Conservation (phyloP, 2,888 invertebrate species). For the Adineta ricciae region DNA sequence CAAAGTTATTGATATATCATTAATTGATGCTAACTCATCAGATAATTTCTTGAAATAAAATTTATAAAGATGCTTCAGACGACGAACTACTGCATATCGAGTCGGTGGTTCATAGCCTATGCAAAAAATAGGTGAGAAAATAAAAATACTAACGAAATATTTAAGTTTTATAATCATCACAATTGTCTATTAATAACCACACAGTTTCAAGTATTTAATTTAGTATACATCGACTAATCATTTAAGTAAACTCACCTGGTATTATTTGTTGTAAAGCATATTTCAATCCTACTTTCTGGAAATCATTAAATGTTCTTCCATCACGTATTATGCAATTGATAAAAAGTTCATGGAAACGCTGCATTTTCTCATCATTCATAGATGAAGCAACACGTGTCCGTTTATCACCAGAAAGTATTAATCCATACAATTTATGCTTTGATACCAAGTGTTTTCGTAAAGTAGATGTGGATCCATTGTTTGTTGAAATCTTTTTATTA, state of each 20-base stretch:
- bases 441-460: background rate
- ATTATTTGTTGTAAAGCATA: background rate
- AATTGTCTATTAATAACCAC: background rate
- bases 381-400: background rate
- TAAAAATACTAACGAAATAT: too few species aligned
- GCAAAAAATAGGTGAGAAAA: background rate
- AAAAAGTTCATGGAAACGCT: background rate
- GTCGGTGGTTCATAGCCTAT: background rate
- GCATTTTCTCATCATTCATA: background rate
- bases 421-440: background rate
- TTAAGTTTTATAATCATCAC: background rate
- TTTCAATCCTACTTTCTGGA: background rate
- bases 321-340: background rate
- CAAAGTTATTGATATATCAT: background rate
- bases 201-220: background rate
- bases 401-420: background rate
- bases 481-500: background rate
- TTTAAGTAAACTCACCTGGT: background rate
- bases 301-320: background rate
- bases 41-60: background rate
- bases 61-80: background rate
- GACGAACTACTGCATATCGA: background rate
- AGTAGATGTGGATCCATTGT: background rate
- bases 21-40: background rate
- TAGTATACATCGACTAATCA: background rate